Conservation (phyloP, 2,888 invertebrate species). For the Clusia tigrina region DNA sequence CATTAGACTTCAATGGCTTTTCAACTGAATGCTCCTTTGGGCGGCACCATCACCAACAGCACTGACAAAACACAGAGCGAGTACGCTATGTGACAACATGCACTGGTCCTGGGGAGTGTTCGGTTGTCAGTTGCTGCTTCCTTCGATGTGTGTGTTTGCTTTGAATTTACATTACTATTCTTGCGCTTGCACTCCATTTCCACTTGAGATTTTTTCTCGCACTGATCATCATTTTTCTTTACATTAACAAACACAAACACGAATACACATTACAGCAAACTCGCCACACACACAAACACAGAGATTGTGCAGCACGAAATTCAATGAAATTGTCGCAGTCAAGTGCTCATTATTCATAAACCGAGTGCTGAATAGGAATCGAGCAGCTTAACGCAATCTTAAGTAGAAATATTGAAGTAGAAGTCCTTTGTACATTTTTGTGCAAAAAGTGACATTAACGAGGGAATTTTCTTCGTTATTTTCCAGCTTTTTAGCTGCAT, state of each 20-base stretch:
- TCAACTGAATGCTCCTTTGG: constrained; percentile 41
- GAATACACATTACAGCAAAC: too few relatives aligned
- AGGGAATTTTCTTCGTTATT: too few relatives aligned
- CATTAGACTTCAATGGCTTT: constrained; percentile 18
- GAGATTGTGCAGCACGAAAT: not conserved
- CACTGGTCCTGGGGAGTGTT: too few relatives aligned
- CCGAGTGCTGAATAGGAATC: not conserved
- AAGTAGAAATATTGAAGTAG: too few relatives aligned
- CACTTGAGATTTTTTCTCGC: constrained; percentile 32
- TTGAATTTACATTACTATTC: constrained; percentile 24
- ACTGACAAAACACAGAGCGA: not conserved
- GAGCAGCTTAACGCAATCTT: not conserved
- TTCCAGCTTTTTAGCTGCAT: too few relatives aligned
- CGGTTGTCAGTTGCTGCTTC: not conserved
- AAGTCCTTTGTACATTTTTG: too few relatives aligned
- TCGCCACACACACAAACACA: not conserved
- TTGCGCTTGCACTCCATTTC: constrained; percentile 35
- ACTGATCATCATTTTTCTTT: constrained; percentile 21
- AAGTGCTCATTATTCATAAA: constrained; percentile 14
- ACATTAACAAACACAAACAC: constrained; percentile 53
- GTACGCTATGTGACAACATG: constrained; percentile 14
- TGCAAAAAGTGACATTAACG: too few relatives aligned
- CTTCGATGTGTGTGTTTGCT: constrained; percentile 23
- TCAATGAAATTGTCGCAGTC: not conserved
- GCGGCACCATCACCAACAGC: constrained; percentile 11